phyloP scores from a whole-genome alignment of 2,113 vertebrate species.

The Rhea americana region DNA sequence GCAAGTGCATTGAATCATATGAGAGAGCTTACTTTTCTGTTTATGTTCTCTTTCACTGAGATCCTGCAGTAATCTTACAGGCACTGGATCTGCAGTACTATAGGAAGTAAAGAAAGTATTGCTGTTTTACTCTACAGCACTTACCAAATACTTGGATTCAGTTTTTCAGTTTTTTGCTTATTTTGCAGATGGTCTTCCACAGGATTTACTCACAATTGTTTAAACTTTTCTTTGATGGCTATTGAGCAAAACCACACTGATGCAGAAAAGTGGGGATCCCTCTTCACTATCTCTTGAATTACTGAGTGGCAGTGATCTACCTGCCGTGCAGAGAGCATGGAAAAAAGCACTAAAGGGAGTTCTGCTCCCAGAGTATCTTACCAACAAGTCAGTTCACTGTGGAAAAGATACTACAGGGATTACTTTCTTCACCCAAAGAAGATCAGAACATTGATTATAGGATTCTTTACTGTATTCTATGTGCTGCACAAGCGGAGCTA shows the following conservation, averaged over 20 bases:
- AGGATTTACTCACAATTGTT: background rate
- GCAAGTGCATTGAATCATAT: background rate
- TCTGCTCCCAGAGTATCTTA: background rate
- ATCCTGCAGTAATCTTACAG: background rate
- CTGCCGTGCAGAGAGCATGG: background rate
- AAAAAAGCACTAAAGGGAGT: background rate
- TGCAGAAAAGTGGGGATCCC: background rate
- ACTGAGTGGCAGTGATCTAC: background rate
- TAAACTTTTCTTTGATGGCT: background rate
- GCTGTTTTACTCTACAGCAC: background rate
- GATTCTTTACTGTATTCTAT: background rate
- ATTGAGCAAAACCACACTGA: background rate
- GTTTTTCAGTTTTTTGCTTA: background rate
- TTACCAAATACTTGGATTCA: background rate
- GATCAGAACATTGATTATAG: background rate
- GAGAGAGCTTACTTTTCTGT: background rate
- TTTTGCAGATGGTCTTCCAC: background rate
- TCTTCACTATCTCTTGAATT: background rate
- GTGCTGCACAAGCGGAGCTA: background rate
- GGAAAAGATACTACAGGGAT: background rate
- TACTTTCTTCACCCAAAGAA: background rate
- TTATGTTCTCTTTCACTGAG: background rate
- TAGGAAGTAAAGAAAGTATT: background rate
- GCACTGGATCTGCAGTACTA: background rate
- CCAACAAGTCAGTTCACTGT: background rate